Percentiles rank a stretch among this genome's conserved stretches.
Conservation (phyloP, 2,797 vertebrate genomes). For the Hypotaenidia okinawae region DNA sequence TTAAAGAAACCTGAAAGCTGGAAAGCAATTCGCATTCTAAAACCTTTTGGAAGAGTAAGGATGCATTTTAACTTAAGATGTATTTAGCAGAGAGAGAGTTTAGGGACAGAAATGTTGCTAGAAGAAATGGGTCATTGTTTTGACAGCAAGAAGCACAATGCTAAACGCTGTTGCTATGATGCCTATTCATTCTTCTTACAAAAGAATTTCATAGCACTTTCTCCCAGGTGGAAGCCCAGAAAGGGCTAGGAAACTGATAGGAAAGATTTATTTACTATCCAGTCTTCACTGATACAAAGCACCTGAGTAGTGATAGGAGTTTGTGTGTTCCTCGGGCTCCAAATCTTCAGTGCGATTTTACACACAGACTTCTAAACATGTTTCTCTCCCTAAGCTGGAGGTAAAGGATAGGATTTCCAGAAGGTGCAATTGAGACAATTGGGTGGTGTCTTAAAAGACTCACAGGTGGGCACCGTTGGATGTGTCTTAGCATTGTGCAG, state of each 20-base stretch:
- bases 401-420: not conserved
- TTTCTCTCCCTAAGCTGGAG: not conserved
- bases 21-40: not conserved
- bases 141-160: not conserved
- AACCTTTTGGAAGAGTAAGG: not conserved
- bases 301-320: not conserved
- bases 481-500: not conserved
- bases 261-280: not conserved
- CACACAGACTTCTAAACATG: not conserved
- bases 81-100: not conserved
- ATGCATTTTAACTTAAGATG: not conserved
- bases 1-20: not conserved
- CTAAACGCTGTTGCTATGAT: not conserved
- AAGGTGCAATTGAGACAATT: not conserved
- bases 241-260: not conserved
- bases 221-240: not conserved
- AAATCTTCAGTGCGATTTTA: not conserved
- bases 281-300: not conserved
- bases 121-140: not conserved
- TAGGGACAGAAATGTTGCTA: rapidly evolving
- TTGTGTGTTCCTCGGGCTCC: not conserved
- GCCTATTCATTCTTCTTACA: not conserved
- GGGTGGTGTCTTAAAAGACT: not conserved
- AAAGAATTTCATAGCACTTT: not conserved
- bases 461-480: not conserved